Conservation (phyloP, 2,797 vertebrate species). For the Hapalemur alaotrensis region DNA sequence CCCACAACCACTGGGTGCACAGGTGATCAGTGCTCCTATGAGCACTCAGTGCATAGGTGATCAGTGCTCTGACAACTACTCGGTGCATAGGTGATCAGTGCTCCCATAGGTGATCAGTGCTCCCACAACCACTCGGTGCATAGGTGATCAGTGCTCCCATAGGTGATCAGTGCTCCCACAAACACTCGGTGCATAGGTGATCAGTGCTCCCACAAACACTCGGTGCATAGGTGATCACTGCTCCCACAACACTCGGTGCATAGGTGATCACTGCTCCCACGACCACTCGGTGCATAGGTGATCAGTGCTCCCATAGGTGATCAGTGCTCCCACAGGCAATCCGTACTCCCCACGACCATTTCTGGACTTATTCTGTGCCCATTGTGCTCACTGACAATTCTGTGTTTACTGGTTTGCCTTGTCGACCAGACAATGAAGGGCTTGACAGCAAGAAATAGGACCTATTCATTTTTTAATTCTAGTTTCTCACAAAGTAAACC, state of each 20-base stretch:
- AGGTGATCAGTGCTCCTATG: neutral
- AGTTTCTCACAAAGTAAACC: neutral
- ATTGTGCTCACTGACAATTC: neutral
- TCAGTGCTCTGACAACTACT: neutral
- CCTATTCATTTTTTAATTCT: neutral
- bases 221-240: too few relatives aligned
- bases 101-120: too few relatives aligned
- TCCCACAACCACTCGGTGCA: too few relatives aligned
- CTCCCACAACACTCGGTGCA: too few relatives aligned
- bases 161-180: too few relatives aligned
- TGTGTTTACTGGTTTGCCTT: neutral
- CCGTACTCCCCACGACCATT: neutral
- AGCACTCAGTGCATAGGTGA: too few relatives aligned
- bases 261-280: too few relatives aligned
- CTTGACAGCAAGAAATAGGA: neutral
- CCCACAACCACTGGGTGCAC: too few relatives aligned
- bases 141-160: too few relatives aligned
- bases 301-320: neutral
- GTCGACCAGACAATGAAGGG: neutral
- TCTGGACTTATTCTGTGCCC: neutral
- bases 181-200: neutral
- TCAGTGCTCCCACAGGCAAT: neutral
- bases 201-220: too few relatives aligned
- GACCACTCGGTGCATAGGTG: too few relatives aligned
- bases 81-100: too few relatives aligned